Conservation (phyloP, 2,797 vertebrate genomes). For the Sebastes ruberrimus region DNA sequence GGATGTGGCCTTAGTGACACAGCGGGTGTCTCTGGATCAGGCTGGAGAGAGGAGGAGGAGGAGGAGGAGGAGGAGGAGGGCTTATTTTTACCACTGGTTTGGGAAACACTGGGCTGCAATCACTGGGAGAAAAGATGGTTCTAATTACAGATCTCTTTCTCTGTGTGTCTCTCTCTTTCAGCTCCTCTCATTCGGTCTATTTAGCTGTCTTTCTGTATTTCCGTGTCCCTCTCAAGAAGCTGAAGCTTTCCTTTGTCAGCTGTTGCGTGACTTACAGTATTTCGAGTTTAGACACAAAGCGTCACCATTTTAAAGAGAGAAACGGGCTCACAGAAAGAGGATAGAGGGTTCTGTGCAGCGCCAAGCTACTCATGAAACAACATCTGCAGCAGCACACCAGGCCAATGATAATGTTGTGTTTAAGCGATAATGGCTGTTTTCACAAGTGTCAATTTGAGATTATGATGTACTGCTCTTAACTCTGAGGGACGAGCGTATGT, state of each 20-base stretch:
- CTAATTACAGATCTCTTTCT: constrained; percentile 82
- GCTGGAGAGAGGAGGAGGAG: constrained; percentile 54
- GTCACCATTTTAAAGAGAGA: constrained; percentile 1
- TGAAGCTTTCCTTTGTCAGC: not conserved
- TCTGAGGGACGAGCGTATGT: constrained; percentile 14
- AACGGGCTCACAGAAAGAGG: constrained; percentile 7
- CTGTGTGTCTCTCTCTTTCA: constrained; percentile 13
- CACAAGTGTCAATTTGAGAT: constrained; percentile 54
- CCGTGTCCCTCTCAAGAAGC: not conserved
- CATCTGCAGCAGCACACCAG: constrained; percentile 46
- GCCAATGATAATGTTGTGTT: constrained; percentile 69
- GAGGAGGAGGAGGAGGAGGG: constrained; percentile 43
- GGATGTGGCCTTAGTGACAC: constrained; percentile 82
- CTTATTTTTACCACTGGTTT: constrained; percentile 82
- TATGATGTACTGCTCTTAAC: constrained; percentile 44
- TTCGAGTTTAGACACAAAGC: not conserved
- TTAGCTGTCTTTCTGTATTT: constrained; percentile 4
- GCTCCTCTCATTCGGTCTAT: constrained; percentile 13
- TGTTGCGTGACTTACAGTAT: not conserved
- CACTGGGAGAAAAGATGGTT: constrained; percentile 81
- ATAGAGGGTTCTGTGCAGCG: constrained; percentile 14
- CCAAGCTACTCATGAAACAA: constrained; percentile 49
- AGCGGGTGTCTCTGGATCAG: constrained; percentile 82
- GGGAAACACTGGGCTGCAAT: constrained; percentile 73
- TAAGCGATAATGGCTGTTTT: constrained; percentile 58